These are phyloP conservation scores for Mormyrus hasselquistii DNA, from an alignment of 2,797 vertebrate species.

Conservation along the genomic window DNA sequence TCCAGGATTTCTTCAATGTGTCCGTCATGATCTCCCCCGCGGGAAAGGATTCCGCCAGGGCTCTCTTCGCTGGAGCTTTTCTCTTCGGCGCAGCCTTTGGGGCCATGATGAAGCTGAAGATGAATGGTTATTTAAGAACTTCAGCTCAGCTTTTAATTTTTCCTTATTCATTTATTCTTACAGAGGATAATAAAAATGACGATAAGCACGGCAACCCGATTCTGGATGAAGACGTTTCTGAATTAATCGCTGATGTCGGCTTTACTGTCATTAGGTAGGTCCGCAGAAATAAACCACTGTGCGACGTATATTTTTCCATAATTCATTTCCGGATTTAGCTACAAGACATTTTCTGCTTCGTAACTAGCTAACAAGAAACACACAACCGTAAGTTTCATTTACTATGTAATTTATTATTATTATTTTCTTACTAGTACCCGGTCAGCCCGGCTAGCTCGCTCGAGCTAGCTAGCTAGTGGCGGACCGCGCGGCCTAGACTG, in stretches of 20 bases:
- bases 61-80: conserved; percentile 74
- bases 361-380: neutral
- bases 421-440: neutral
- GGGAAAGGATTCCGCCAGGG: conserved; percentile 82
- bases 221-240: neutral
- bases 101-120: conserved; percentile 63
- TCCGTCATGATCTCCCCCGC: conserved; percentile 80
- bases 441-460: neutral
- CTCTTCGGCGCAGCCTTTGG: conserved; percentile 60
- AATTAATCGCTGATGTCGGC: neutral
- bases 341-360: neutral
- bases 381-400: neutral
- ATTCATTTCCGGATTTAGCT: neutral
- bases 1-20: conserved; percentile 79
- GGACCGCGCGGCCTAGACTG: neutral
- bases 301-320: neutral
- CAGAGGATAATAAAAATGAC: neutral
- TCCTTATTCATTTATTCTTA: neutral
- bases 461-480: neutral
- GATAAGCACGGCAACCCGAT: neutral
- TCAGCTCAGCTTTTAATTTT: neutral
- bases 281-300: neutral
- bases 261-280: neutral
- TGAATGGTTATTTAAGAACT: neutral
- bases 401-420: neutral